phyloP scores from a whole-genome alignment of 2,113 vertebrate species.

The Speoplatyrhinus poulsoni region DNA sequence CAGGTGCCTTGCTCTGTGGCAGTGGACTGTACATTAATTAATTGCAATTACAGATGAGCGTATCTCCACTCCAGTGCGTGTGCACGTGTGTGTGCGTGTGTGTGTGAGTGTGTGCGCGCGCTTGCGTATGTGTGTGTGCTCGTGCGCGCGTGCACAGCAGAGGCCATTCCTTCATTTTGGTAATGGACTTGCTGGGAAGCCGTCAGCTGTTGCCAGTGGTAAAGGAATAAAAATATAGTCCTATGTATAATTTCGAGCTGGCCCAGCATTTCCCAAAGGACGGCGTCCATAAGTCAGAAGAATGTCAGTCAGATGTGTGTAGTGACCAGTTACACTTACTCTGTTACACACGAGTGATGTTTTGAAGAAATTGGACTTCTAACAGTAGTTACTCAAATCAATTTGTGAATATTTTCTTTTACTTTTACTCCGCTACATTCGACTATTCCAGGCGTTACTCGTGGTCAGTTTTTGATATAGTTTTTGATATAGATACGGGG shows the following conservation, averaged over 20 bases:
- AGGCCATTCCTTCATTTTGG: slow-evolving; percentile 58
- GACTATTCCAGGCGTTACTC: no score
- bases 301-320: neutral
- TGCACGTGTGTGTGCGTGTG: neutral
- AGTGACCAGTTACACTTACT: no score
- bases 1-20: no score
- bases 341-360: no score
- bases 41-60: neutral
- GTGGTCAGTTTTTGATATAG: no score
- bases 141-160: slow-evolving; percentile 12
- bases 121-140: neutral
- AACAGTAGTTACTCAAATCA: no score
- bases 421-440: no score
- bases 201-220: slow-evolving; percentile 66
- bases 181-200: slow-evolving; percentile 73
- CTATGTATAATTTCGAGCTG: slow-evolving; percentile 70
- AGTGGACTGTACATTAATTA: no score
- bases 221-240: slow-evolving; percentile 68
- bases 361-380: no score
- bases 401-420: no score
- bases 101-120: neutral
- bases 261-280: slow-evolving; percentile 48
- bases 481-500: no score
- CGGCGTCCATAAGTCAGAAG: no score
- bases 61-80: neutral